phyloP scores from a whole-genome alignment of 1,140 invertebrate species.

The Aphaenogaster rudis region DNA sequence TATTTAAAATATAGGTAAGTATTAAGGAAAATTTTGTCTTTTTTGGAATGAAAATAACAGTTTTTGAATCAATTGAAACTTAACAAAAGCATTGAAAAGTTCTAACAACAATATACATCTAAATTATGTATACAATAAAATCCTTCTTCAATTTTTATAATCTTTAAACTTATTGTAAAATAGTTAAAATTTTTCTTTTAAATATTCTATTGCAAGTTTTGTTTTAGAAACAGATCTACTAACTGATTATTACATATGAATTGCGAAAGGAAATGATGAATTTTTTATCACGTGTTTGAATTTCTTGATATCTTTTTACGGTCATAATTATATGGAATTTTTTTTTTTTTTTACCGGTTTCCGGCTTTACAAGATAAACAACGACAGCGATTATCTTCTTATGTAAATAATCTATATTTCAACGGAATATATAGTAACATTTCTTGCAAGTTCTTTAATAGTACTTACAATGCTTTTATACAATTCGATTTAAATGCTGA shows the following conservation, averaged over 20 bases:
- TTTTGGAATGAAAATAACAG: neutral
- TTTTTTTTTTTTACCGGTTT: neutral
- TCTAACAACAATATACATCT: too few species aligned
- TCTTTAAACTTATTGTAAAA: neutral
- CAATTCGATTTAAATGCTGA: neutral
- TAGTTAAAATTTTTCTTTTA: neutral
- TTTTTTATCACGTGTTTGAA: neutral
- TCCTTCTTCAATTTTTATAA: too few species aligned
- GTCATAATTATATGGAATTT: neutral
- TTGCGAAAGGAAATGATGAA: neutral
- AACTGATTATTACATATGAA: neutral
- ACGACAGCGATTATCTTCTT: neutral
- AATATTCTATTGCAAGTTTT: neutral
- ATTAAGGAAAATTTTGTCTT: neutral
- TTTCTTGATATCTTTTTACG: neutral
- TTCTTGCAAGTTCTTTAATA: neutral
- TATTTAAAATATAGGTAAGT: too few species aligned
- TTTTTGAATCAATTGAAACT: neutral
- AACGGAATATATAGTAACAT: neutral
- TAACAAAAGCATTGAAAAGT: neutral
- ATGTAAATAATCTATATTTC: constrained; percentile 9
- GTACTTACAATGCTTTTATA: neutral
- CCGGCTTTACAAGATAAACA: neutral
- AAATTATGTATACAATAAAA: too few species aligned
- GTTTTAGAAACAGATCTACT: neutral